phyloP scores from a whole-genome alignment of 2,888 invertebrate genomes.

The Apantesis nais region DNA sequence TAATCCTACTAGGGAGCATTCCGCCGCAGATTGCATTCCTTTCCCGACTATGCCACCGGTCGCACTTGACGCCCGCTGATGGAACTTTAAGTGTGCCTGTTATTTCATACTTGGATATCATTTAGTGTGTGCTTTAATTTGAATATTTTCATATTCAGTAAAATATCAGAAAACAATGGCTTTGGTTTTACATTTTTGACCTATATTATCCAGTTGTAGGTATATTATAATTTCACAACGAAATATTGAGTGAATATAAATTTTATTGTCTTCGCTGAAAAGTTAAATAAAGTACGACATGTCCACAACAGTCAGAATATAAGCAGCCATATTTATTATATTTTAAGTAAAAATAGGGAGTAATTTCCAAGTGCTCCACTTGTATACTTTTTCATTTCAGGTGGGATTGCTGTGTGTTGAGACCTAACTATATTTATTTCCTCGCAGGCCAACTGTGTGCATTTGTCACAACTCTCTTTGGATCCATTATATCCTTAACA shows the following conservation, averaged over 20 bases:
- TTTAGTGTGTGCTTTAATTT: neutral
- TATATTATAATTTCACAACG: neutral
- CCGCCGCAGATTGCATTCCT: constrained; percentile 82
- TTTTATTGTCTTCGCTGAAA: neutral
- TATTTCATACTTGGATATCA: constrained; percentile 22
- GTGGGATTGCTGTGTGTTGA: constrained; percentile 94
- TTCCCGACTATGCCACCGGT: constrained; percentile 54
- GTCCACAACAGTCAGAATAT: too few species aligned
- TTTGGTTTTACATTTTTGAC: neutral
- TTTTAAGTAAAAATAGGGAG: neutral
- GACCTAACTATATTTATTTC: constrained; percentile 91
- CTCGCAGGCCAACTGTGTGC: constrained; percentile 88
- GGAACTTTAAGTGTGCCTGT: constrained; percentile 53
- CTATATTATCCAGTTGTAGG: neutral
- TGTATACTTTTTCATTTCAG: constrained; percentile 70
- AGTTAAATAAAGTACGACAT: too few species aligned
- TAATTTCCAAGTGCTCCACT: neutral
- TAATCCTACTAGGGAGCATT: constrained; percentile 75
- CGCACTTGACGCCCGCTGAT: constrained; percentile 58
- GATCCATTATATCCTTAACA: constrained; percentile 92
- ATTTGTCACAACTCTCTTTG: constrained; percentile 88
- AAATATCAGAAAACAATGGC: neutral
- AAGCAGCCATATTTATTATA: too few species aligned
- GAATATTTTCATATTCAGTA: neutral
- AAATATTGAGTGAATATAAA: neutral